phyloP scores from a whole-genome alignment of 37 sponge, comb jelly and placozoan genomes.

The Amphimedon queenslandica region DNA sequence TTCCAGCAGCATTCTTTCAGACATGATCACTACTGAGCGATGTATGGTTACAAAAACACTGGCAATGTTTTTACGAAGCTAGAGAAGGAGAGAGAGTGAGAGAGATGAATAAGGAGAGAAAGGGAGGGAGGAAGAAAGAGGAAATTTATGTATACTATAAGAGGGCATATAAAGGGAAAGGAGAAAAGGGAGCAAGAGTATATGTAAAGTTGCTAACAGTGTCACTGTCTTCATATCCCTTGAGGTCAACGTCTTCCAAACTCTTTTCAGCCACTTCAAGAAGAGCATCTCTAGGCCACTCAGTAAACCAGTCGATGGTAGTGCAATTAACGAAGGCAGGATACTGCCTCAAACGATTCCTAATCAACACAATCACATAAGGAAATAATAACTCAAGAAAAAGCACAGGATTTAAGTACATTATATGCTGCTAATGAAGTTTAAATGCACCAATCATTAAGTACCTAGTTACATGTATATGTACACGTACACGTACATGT shows the following conservation, averaged over 20 bases:
- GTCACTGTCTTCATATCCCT: not conserved
- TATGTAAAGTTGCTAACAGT: not conserved
- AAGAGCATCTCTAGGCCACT: slow-evolving; percentile 99
- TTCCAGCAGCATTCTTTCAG: slow-evolving; percentile 91
- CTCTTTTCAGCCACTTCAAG: slow-evolving; percentile 93
- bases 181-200: not conserved
- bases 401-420: too few species aligned
- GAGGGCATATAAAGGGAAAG: too few species aligned
- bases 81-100: not conserved
- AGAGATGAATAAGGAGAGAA: too few species aligned
- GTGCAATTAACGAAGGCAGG: slow-evolving; percentile 99
- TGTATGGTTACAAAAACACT: slow-evolving; percentile 88
- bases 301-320: slow-evolving; percentile 98
- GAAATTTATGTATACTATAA: too few species aligned
- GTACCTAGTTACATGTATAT: too few species aligned
- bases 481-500: not conserved
- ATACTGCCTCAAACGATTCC: slow-evolving; percentile 93
- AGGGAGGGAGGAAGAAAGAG: too few species aligned
- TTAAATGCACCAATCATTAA: too few species aligned
- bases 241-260: slow-evolving; percentile 84
- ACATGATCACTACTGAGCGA: slow-evolving; percentile 90
- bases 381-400: not conserved
- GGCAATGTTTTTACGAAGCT: slow-evolving; percentile 70
- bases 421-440: too few species aligned
- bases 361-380: slow-evolving; percentile 1